A percentile compares a stretch with the other conserved stretches of the same genome.
These are phyloP conservation scores for Megathymus violae DNA, from an alignment of 1,140 invertebrate species.

Conservation along the genomic window DNA sequence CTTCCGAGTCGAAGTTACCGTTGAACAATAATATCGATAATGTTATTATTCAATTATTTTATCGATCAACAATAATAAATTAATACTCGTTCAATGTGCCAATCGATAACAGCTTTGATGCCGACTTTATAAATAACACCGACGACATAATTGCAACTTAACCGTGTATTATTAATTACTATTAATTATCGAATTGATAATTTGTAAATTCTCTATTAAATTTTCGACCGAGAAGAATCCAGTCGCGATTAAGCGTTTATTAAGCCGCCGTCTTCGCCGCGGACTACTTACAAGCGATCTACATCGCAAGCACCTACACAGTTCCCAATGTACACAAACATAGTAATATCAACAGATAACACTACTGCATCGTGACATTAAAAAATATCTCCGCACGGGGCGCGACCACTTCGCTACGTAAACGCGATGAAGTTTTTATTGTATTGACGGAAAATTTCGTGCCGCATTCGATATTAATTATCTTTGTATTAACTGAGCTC, in stretches of 20 bases:
- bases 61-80: too few relatives aligned
- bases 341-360: constrained; percentile 18
- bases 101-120: too few relatives aligned
- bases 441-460: background rate
- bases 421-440: constrained; percentile 1
- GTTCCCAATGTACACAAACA: constrained; percentile 17
- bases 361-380: constrained; percentile 1
- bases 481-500: too few relatives aligned
- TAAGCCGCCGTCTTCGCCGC: background rate
- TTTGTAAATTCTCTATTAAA: background rate
- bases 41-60: too few relatives aligned
- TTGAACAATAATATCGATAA: too few relatives aligned
- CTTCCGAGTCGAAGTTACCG: too few relatives aligned
- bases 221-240: constrained; percentile 16
- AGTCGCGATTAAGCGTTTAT: constrained; percentile 5
- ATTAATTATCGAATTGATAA: background rate
- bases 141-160: background rate
- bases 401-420: constrained; percentile 6
- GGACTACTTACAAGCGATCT: constrained; percentile 18
- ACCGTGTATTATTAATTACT: background rate
- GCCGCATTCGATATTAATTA: background rate
- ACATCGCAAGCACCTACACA: constrained; percentile 23
- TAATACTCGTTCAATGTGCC: too few relatives aligned
- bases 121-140: background rate
- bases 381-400: constrained; percentile 5